Evolutionary conservation across 23 tunicate species (phyloP).

Genomic region (Oikopleura dioica): DNA sequence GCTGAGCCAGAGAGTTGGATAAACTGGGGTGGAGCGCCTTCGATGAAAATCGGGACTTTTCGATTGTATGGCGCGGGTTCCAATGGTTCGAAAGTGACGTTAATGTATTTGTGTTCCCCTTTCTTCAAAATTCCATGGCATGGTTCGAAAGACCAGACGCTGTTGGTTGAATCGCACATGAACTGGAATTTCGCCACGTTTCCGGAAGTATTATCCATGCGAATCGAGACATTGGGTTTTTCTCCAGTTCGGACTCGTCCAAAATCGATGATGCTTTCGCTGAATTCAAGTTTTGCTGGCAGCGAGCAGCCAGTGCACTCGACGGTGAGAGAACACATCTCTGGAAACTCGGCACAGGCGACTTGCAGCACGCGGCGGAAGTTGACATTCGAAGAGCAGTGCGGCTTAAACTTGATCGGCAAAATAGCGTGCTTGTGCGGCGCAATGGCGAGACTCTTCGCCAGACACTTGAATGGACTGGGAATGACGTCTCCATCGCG

Average conservation of each 20-base stretch:
- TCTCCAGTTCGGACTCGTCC: not conserved
- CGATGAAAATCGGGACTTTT: not conserved
- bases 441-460: not conserved
- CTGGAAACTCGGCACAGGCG: not conserved
- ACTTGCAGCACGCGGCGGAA: not conserved
- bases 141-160: not conserved
- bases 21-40: not conserved
- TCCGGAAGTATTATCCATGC: not conserved
- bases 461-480: not conserved
- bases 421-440: not conserved
- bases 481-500: not conserved
- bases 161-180: not conserved
- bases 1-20: constrained; percentile 1
- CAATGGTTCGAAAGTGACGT: not conserved
- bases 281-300: too few relatives aligned
- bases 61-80: constrained; percentile 2
- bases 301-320: too few relatives aligned
- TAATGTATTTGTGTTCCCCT: not conserved
- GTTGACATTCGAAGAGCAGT: not conserved
- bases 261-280: not conserved
- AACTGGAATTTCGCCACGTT: not conserved
- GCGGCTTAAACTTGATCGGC: not conserved
- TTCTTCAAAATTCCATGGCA: not conserved
- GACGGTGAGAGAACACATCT: not conserved
- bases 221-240: not conserved